A percentile compares a stretch with the other conserved stretches of the same genome.
These are phyloP conservation scores for Cryptosula pallasiana DNA, from an alignment of 2,888 invertebrate genomes.

Conservation along the genomic window DNA sequence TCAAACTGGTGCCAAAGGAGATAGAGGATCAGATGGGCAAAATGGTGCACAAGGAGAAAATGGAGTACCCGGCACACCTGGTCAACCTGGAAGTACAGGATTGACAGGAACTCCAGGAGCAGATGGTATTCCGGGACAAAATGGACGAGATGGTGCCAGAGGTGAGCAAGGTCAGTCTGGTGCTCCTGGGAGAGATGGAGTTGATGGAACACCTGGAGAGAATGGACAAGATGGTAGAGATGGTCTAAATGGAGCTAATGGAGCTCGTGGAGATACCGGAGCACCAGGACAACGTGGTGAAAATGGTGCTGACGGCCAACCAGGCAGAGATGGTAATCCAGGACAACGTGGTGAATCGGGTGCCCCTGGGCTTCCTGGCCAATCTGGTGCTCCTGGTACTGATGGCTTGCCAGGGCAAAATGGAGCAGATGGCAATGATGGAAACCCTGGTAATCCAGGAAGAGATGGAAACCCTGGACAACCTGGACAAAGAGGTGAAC, in stretches of 20 bases:
- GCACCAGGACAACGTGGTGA: background rate
- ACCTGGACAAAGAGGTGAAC: conserved; percentile 22
- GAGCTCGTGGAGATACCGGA: conserved; percentile 23
- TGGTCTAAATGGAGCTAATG: conserved; percentile 25
- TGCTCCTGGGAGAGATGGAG: conserved; percentile 26
- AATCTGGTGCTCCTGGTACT: conserved; percentile 25
- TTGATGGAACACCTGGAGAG: conserved; percentile 24
- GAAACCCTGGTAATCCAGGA: conserved; percentile 25
- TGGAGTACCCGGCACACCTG: conserved; percentile 21
- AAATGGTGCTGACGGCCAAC: background rate
- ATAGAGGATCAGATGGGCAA: background rate
- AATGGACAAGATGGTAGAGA: background rate
- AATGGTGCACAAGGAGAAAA: conserved; percentile 23
- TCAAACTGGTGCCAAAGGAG: background rate
- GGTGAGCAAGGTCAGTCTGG: conserved; percentile 24
- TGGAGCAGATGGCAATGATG: conserved; percentile 25
- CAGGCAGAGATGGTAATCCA: background rate
- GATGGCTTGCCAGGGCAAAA: conserved; percentile 24
- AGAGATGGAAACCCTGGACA: conserved; percentile 3
- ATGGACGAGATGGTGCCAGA: background rate
- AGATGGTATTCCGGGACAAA: background rate
- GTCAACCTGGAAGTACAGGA: background rate
- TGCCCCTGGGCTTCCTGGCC: background rate
- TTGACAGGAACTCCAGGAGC: conserved; percentile 1
- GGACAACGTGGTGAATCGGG: conserved; percentile 20